Percentiles rank a stretch among this genome's conserved stretches.
Evolutionary conservation across 2,888 invertebrate genomes (phyloP).

Genomic region (Piscicola geometra): DNA sequence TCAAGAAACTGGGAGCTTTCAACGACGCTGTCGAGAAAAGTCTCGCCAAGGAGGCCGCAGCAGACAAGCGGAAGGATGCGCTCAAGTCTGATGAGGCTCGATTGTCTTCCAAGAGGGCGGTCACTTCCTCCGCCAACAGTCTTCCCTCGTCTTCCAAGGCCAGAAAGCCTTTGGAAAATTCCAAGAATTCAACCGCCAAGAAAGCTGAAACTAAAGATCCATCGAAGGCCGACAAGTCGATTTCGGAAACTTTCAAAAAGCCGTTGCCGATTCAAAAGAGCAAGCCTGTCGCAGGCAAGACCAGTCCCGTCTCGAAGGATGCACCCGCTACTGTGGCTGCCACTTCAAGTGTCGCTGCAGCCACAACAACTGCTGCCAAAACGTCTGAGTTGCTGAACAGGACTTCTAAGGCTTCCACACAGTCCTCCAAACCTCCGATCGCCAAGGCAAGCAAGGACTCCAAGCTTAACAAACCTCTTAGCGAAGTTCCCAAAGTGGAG

Average conservation of each 20-base stretch:
- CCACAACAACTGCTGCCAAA: neutral
- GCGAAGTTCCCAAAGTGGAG: neutral
- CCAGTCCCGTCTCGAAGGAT: neutral
- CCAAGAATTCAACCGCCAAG: neutral
- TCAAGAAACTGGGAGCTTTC: conserved; percentile 19
- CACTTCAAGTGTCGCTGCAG: neutral
- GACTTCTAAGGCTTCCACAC: neutral
- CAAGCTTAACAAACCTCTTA: neutral
- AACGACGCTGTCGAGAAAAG: neutral
- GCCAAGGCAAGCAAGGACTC: conserved; percentile 20
- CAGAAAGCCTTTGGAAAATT: conserved; percentile 1
- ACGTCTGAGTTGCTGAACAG: neutral
- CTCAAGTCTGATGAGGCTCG: neutral
- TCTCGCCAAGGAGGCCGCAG: neutral
- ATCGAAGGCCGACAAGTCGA: neutral
- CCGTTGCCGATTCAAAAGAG: neutral
- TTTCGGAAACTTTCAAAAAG: neutral
- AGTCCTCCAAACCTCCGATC: conserved; percentile 5
- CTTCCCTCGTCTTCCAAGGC: neutral
- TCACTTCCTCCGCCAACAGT: neutral
- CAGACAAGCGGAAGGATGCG: no score
- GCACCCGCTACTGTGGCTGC: neutral
- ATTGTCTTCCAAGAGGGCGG: neutral
- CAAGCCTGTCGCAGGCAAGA: neutral
- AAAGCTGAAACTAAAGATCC: neutral